Base-by-base conservation (phyloP, 2,113 vertebrate genomes). In the Nothobranchius kuhntae region DNA sequence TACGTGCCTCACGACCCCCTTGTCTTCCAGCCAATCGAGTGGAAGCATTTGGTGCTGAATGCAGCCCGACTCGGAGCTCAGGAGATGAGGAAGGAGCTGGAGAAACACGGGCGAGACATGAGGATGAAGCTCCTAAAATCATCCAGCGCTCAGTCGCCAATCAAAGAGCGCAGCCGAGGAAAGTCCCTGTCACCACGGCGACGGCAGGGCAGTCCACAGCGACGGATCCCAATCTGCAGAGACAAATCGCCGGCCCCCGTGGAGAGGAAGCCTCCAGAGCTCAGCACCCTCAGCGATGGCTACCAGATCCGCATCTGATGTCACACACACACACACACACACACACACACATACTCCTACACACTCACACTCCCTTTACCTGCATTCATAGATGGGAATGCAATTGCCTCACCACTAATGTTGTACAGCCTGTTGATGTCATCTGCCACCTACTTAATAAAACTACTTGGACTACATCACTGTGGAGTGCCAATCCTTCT, bases 81-180 rank as follows among this genome's bases (percentile, higher is more conserved):
- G 1, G 97, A 99, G 80, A 92, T 96, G 86, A 93, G 91, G 78
- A 97, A 95, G 88, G 96, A 98, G 86, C 92, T 99, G 91, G 97
- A 99, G 92, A 97, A 97, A 66, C 96, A 95, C 2, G 96, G 95
- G 56, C 91, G 96, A 36, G 96, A 98, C 92, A 95, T 99, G 96
- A 95, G 96, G 81, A 98, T 97, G 96, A 98, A 98, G 96, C 96
- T 98, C 86, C 91, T 98, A 62, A 98, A 99, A 75, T 96, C 95
- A 4, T 96, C 95, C 76, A 96, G 95, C 79, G 95, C 93, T 75
- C 96, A 96, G 86, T 99, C 97, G 55, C 95, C 95, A 0, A 93
- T 94, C 78, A 96, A 96, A 76, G 95, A 97, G 85, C 91, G 96
- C 59, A 90, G 92, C 40, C 90, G 97, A 57, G 96, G 96, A 3